A percentile compares a stretch with the other conserved stretches of the same genome.
Evolutionary conservation across 2,888 invertebrate species (phyloP).

Genomic region (Margaritifera margaritifera): DNA sequence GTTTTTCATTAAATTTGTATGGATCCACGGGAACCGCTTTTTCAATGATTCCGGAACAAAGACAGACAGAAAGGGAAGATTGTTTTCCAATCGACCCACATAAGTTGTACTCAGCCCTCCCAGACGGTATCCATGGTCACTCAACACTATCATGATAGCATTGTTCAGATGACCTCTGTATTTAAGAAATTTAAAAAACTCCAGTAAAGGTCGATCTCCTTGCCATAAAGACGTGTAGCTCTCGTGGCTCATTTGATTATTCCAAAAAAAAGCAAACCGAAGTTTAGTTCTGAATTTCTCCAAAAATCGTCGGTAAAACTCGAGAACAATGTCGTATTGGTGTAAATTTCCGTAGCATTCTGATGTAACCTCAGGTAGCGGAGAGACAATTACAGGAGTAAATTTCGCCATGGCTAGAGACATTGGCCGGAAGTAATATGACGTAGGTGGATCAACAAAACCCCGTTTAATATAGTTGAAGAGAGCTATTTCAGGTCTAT

Average conservation of each 20-base stretch:
- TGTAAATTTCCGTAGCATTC: conserved; percentile 79
- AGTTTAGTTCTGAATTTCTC: conserved; percentile 77
- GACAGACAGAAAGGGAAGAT: conserved; percentile 85
- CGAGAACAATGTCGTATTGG: conserved; percentile 81
- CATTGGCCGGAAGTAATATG: conserved; percentile 86
- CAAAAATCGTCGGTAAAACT: conserved; percentile 77
- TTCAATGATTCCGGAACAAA: conserved; percentile 83
- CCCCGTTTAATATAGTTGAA: conserved; percentile 85
- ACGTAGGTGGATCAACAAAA: conserved; percentile 84
- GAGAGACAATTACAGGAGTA: conserved; percentile 23
- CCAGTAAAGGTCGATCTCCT: conserved; percentile 80
- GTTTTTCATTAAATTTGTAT: conserved; percentile 80
- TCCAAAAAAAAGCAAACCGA: conserved; percentile 89
- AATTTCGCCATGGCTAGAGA: conserved; percentile 76
- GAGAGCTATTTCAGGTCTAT: conserved; percentile 83
- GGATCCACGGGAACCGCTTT: conserved; percentile 78
- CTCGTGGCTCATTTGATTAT: conserved; percentile 88
- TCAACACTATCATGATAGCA: conserved; percentile 75
- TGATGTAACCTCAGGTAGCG: background rate
- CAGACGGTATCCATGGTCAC: conserved; percentile 83
- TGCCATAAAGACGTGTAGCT: conserved; percentile 84
- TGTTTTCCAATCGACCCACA: conserved; percentile 85
- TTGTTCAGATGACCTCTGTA: conserved; percentile 47
- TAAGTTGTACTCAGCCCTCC: conserved; percentile 76
- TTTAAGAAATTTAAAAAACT: conserved; percentile 76